Evolutionary conservation across 2,888 invertebrate species (phyloP).

Genomic region (Leptinotarsa tumamoca): DNA sequence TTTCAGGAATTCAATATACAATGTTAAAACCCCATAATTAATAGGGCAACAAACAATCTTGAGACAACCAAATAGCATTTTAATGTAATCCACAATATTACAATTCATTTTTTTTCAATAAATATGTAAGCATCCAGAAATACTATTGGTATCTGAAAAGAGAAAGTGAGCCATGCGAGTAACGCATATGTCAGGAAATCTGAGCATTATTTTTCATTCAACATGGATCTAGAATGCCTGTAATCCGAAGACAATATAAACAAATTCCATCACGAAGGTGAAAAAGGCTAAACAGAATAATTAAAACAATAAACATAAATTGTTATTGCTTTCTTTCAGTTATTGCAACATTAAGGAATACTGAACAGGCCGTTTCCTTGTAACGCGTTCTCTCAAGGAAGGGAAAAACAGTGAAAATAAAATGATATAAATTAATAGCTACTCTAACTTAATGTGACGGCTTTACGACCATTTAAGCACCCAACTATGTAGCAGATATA

Average conservation of each 20-base stretch:
- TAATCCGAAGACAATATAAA: neutral
- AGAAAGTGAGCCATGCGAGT: too few relatives aligned
- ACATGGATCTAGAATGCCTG: neutral
- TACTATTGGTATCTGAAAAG: too few relatives aligned
- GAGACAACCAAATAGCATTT: too few relatives aligned
- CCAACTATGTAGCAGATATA: slow-evolving; percentile 24
- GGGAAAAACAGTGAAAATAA: slow-evolving; percentile 15
- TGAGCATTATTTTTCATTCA: neutral
- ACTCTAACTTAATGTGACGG: slow-evolving; percentile 27
- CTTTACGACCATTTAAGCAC: slow-evolving; percentile 28
- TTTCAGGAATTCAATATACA: too few relatives aligned
- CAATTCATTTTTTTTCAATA: too few relatives aligned
- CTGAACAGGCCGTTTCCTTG: slow-evolving; percentile 1
- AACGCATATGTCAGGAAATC: too few relatives aligned
- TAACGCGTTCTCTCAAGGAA: slow-evolving; percentile 11
- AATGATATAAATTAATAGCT: slow-evolving; percentile 27
- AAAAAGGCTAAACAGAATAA: slow-evolving; percentile 14
- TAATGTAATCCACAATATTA: too few relatives aligned
- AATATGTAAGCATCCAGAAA: too few relatives aligned
- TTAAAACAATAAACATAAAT: slow-evolving; percentile 8
- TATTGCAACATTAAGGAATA: slow-evolving; percentile 9
- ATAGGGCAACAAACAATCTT: too few relatives aligned
- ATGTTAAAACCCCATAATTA: too few relatives aligned
- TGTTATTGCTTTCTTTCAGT: slow-evolving; percentile 12
- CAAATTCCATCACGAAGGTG: slow-evolving; percentile 10